Conservation (phyloP, 92 coral and sea anemone species). For the Chrysogorgia sp. region DNA sequence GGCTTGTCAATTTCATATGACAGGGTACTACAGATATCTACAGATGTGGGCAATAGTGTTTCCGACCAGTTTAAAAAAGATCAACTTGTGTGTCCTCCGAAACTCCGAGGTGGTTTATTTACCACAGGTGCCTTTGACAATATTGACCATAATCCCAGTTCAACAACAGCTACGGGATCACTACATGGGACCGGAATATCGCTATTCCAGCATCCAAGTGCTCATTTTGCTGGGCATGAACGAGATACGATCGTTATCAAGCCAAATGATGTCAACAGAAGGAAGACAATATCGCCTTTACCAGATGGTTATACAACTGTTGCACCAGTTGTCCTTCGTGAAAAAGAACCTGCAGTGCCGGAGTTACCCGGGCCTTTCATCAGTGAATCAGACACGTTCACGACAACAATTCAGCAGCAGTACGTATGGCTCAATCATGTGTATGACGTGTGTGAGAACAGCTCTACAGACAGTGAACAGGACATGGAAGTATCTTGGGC, state of each 20-base stretch:
- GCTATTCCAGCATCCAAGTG: slow-evolving; percentile 59
- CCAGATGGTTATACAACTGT: slow-evolving; percentile 57
- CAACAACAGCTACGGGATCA: slow-evolving; percentile 64
- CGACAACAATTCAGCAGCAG: slow-evolving; percentile 20
- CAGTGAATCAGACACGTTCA: too few species aligned
- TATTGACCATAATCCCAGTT: slow-evolving; percentile 72
- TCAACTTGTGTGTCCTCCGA: slow-evolving; percentile 60
- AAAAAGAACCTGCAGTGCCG: slow-evolving; percentile 40
- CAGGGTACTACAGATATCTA: slow-evolving; percentile 47
- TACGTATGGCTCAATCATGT: slow-evolving; percentile 26
- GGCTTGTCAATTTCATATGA: slow-evolving; percentile 50
- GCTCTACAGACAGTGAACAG: neutral
- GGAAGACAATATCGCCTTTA: slow-evolving; percentile 56
- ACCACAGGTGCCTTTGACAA: slow-evolving; percentile 67
- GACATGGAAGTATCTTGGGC: slow-evolving; percentile 37
- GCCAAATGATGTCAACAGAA: slow-evolving; percentile 18
- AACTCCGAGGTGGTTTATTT: slow-evolving; percentile 47
- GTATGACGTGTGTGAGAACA: slow-evolving; percentile 6
- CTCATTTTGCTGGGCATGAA: slow-evolving; percentile 40
- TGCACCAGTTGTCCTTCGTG: slow-evolving; percentile 43
- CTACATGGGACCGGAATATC: slow-evolving; percentile 68
- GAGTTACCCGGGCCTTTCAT: too few species aligned
- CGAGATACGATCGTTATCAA: slow-evolving; percentile 21
- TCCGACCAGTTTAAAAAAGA: slow-evolving; percentile 53
- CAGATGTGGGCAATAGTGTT: slow-evolving; percentile 39